phyloP scores from a whole-genome alignment of 2,113 vertebrate genomes.

The Danio rerio region DNA sequence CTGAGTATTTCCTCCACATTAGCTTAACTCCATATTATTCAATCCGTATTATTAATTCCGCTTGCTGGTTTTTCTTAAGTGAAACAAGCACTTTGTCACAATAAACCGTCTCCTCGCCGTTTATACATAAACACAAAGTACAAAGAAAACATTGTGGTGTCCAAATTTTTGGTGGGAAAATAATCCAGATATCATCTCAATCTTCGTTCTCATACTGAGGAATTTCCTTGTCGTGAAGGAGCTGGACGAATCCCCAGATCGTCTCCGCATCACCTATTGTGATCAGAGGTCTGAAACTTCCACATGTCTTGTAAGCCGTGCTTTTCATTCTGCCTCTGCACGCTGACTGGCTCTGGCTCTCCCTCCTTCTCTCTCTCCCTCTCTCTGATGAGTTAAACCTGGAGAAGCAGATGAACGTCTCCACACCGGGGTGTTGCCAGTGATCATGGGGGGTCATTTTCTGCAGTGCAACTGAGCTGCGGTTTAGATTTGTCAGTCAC shows the following conservation, averaged over 20 bases:
- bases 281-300: slow-evolving; percentile 67
- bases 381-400: slow-evolving; percentile 62
- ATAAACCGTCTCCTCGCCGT: slow-evolving; percentile 9
- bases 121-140: slow-evolving; percentile 56
- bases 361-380: background rate
- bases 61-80: background rate
- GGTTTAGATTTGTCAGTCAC: slow-evolving; percentile 77
- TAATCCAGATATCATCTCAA: slow-evolving; percentile 63
- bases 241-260: slow-evolving; percentile 67
- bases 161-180: slow-evolving; percentile 36
- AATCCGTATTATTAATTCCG: background rate
- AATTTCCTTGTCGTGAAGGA: slow-evolving; percentile 61
- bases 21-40: background rate
- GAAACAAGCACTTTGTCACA: background rate
- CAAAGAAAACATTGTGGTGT: slow-evolving; percentile 36
- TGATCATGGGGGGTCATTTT: slow-evolving; percentile 78
- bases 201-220: slow-evolving; percentile 59
- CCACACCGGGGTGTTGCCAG: slow-evolving; percentile 72
- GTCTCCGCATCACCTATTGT: slow-evolving; percentile 63
- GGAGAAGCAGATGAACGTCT: slow-evolving; percentile 75
- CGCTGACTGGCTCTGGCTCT: slow-evolving; percentile 39
- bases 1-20: background rate
- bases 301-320: slow-evolving; percentile 41
- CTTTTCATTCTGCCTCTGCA: slow-evolving; percentile 57
- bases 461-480: slow-evolving; percentile 67